These are phyloP conservation scores for Coregonus suidteri DNA, from an alignment of 2,797 vertebrate genomes.

Conservation along the genomic window DNA sequence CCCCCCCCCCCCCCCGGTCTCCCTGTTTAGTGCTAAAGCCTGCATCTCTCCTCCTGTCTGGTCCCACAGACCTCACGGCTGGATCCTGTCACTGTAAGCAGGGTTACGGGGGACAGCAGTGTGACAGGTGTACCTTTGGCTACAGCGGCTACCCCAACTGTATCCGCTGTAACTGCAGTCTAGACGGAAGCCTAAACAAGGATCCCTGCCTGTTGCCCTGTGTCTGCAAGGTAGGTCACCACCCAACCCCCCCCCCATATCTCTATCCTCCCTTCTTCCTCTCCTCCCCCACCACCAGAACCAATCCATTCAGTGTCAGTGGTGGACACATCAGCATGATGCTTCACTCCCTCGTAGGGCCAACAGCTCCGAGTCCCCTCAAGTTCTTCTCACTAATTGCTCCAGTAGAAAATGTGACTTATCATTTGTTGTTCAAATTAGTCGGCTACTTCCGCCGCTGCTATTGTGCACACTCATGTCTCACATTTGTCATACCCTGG, in stretches of 20 bases:
- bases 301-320: background rate
- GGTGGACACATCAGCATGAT: background rate
- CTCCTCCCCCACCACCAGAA: background rate
- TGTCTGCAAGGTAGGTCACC: conserved; percentile 85
- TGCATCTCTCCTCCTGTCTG: background rate
- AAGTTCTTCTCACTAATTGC: background rate
- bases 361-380: background rate
- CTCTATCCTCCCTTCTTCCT: background rate
- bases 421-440: background rate
- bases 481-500: background rate
- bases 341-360: background rate
- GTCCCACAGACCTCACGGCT: conserved; percentile 79
- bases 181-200: conserved; percentile 84
- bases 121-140: conserved; percentile 86
- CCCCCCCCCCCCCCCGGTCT: background rate
- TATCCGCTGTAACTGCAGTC: conserved; percentile 85
- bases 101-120: conserved; percentile 86
- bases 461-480: background rate
- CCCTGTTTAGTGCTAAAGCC: background rate
- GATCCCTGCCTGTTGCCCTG: conserved; percentile 90
- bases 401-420: background rate
- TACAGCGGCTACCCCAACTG: conserved; percentile 88
- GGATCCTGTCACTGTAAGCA: conserved; percentile 92
- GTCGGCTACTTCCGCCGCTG: background rate
- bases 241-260: background rate